Evolutionary conservation across 2,797 vertebrate genomes (phyloP), one percentile per base, ranked within the genome.

Genomic region (Crotalus adamanteus): DNA sequence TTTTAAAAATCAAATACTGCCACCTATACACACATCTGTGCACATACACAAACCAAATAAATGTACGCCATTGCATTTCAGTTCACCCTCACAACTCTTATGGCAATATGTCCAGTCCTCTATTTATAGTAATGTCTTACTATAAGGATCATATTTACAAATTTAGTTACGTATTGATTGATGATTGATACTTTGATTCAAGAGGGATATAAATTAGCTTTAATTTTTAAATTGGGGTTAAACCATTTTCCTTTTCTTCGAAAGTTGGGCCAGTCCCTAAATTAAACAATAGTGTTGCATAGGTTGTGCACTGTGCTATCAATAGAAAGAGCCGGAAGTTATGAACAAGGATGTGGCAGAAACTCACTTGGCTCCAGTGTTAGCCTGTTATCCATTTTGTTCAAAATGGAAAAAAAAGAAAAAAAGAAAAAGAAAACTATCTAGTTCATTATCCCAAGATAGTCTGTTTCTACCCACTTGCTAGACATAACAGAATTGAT

Each of bases 371-470:
- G 93, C n/a, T 96, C 63, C 63, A 31, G 22, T 90, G 63, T 94
- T 96, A 95, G 60, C 42, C 92, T 93, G 94, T 95, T 94, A 96
- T 91, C 28, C 4, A 47, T 92, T 92, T 96, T 95, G 86, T 86
- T 94, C 73, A 92, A 93, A 94, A 95, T 94, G n/a, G 85, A 53
- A 96, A 56, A 93, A 96, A 51, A 53, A 93, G 93, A 94, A 94
- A 26, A 69, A 60, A 96, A 78, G n/a, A 57, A 51, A 91, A 93
- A 95, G 37, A 95, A 95, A n/a, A 83, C 57, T 96, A 78, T 37
- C 90, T 94, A 95, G 96, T 95, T 96, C 96, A 97, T 96, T 96
- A 91, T 93, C 94, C 92, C 91, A 94, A 96, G 96, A 96, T 96
- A 97, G 95, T 31, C 65, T 94, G 94, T 92, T 95, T 97, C 94